Evolutionary conservation across 2,888 invertebrate genomes (phyloP).

Genomic region (Catocala nupta): DNA sequence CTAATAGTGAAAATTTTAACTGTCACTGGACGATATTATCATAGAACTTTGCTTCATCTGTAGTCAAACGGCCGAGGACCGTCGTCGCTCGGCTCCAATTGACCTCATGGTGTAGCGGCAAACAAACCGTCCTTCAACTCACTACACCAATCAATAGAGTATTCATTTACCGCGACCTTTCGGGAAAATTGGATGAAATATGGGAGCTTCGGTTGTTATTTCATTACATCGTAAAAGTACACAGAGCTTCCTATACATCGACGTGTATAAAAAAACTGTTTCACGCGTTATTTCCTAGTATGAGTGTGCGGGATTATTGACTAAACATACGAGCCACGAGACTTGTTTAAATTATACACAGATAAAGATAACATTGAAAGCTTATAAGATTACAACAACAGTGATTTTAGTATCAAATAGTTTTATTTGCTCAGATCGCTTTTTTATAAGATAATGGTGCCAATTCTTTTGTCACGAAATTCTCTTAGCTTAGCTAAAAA

Average conservation of each 20-base stretch:
- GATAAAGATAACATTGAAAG: no score
- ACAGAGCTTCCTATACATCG: neutral
- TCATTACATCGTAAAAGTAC: conserved; percentile 33
- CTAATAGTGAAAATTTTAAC: no score
- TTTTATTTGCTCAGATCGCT: no score
- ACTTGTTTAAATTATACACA: no score
- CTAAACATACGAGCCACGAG: no score
- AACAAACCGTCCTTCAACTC: conserved; percentile 54
- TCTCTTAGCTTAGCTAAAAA: no score
- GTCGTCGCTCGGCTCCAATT: conserved; percentile 35
- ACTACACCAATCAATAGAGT: conserved; percentile 43
- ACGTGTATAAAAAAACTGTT: neutral
- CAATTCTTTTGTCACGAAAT: no score
- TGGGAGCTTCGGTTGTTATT: conserved; percentile 26
- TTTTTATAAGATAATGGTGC: no score
- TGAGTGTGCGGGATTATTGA: neutral
- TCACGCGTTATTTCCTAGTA: neutral
- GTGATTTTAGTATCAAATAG: no score
- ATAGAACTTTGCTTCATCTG: neutral
- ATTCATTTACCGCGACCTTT: conserved; percentile 41
- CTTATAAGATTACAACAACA: no score
- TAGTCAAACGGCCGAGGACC: neutral
- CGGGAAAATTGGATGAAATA: conserved; percentile 44
- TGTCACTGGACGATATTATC: neutral
- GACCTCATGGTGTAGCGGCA: conserved; percentile 43